Evolutionary conservation across 2,888 invertebrate species (phyloP), one percentile per base, ranked within the genome.

Genomic region (Isotomurus palustris): DNA sequence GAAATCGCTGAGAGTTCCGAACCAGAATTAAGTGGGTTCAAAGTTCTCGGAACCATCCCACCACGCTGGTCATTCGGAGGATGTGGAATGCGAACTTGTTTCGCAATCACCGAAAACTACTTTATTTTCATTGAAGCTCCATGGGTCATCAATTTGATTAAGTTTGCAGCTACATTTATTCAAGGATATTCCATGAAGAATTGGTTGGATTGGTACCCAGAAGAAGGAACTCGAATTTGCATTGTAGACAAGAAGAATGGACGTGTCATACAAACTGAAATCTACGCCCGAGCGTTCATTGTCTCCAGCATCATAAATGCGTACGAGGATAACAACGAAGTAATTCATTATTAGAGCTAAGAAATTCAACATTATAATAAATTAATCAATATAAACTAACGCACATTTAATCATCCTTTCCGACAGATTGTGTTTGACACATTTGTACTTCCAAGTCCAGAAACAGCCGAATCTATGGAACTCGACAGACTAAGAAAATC

Each of bases 51-150:
- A 5, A 69, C 72, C 1, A 71, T 76, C 35, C 71, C 73, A n/a
- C 72, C 74, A 3, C 70, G 72, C 32, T 73, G 73, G 72, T 74
- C 70, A 52, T 72, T 73, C 6, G 69, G 68, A 57, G 72, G 73
- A 56, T 70, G 72, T 5, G 80, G 79, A 71, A 75, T 75, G 65
- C 80, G 81, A 72, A 47, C 8, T 3, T 79, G 79, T 57, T 80
- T 80, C 66, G 78, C 75, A n/a, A 75, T 81, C 72, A 76, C 79
- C 1, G 76, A 79, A 60, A 77, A 79, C 63, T 79, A 78, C 72
- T 71, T 79, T 27, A 72, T 81, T 12, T 75, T 80, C 57, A 71
- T 80, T 35, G 81, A 81, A 67, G 78, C 77, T 61, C 78, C 80
- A 1, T 66, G 79, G 32, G 64, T 74, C 2, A 71, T 77, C 44